These are phyloP conservation scores for Forpus xanthops DNA, from an alignment of 2,797 vertebrate species.

Conservation along the genomic window DNA sequence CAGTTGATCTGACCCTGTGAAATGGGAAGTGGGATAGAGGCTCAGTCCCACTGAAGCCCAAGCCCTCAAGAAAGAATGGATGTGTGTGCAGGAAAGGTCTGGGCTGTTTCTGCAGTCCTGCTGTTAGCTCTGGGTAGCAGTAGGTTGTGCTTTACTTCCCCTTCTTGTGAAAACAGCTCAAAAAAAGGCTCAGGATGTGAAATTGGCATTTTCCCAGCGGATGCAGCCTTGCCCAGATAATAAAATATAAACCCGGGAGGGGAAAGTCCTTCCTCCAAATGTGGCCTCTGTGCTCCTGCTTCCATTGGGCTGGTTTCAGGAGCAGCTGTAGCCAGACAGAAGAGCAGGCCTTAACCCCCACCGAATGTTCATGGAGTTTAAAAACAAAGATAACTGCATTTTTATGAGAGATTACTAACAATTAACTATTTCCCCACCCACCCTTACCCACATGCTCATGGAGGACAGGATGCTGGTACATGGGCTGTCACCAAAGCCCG, in stretches of 20 bases:
- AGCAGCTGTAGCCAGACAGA: not conserved
- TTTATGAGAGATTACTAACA: not conserved
- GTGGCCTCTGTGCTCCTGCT: not conserved
- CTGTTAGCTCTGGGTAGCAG: not conserved
- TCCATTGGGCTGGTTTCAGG: not conserved
- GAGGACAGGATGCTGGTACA: not conserved
- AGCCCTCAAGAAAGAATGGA: not conserved
- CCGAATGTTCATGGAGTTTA: not conserved
- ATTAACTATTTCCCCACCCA: not conserved
- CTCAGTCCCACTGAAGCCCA: not conserved
- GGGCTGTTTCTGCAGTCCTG: not conserved
- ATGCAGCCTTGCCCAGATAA: not conserved
- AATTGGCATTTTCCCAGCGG: not conserved
- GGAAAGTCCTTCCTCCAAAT: not conserved
- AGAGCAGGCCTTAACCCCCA: not conserved
- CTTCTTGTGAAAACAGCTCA: not conserved
- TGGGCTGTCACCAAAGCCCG: not conserved
- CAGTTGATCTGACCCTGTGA: not conserved
- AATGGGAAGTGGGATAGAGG: not conserved
- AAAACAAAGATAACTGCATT: not conserved
- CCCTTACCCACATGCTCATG: not conserved
- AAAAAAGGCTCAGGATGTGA: not conserved
- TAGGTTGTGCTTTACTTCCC: not conserved
- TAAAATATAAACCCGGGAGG: not conserved
- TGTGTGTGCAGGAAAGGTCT: not conserved